These are phyloP conservation scores for Dilophus febrilis DNA, from an alignment of 2,888 invertebrate species.

Conservation along the genomic window DNA sequence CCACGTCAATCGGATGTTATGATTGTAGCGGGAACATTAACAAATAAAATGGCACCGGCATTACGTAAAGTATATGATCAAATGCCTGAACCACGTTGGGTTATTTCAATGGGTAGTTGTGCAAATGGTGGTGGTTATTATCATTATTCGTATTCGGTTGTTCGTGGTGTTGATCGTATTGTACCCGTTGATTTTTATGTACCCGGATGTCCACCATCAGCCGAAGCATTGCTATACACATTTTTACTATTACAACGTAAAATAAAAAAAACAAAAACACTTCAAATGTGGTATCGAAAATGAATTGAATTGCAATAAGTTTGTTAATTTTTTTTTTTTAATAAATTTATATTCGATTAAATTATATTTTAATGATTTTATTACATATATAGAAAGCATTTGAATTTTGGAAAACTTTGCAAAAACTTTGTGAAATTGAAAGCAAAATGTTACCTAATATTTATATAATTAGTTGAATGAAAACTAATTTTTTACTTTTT, in stretches of 20 bases:
- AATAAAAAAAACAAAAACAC: constrained; percentile 33
- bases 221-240: constrained; percentile 84
- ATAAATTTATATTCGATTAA: too few species aligned
- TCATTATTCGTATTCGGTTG: constrained; percentile 92
- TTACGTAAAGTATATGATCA: constrained; percentile 83
- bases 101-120: constrained; percentile 95
- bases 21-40: constrained; percentile 89
- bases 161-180: constrained; percentile 85
- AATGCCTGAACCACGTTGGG: constrained; percentile 89
- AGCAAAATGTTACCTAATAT: too few species aligned
- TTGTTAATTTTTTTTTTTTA: too few species aligned
- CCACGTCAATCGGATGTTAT: constrained; percentile 90
- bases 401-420: too few species aligned
- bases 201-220: constrained; percentile 90
- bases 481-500: too few species aligned
- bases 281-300: too few species aligned
- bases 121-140: constrained; percentile 96
- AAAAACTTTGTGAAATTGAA: too few species aligned
- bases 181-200: constrained; percentile 92
- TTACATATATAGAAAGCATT: too few species aligned
- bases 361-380: too few species aligned
- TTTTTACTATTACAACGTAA: constrained; percentile 86
- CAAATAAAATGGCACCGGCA: constrained; percentile 97
- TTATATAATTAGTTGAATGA: too few species aligned
- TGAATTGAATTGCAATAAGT: too few species aligned